These are phyloP conservation scores for Ectemnius continuus DNA, from an alignment of 2,888 invertebrate genomes.

Conservation along the genomic window DNA sequence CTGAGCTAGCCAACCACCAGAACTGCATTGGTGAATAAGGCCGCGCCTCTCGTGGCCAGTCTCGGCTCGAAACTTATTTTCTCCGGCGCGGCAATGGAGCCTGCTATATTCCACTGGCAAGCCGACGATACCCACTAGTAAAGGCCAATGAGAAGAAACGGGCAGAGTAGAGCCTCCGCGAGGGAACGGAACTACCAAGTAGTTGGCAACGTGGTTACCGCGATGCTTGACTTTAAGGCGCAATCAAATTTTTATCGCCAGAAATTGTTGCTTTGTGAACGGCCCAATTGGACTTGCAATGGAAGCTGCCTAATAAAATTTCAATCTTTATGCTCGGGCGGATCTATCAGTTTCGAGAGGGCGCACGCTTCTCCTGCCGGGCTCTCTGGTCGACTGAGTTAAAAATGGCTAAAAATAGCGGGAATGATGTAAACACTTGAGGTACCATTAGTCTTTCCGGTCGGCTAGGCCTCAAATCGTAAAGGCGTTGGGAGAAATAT, in stretches of 20 bases:
- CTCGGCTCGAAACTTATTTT: conserved; percentile 65
- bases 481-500: conserved; percentile 34
- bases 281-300: not conserved
- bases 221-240: not conserved
- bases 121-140: conserved; percentile 35
- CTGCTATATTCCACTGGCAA: conserved; percentile 10
- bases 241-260: not conserved
- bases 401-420: conserved; percentile 63
- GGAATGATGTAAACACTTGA: conserved; percentile 67
- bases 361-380: not conserved
- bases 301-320: not conserved
- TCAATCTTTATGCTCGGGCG: not conserved
- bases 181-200: not conserved
- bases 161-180: not conserved
- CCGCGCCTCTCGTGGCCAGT: conserved; percentile 65
- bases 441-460: conserved; percentile 72
- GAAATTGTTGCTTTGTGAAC: not conserved
- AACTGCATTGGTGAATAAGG: conserved; percentile 49
- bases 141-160: conserved; percentile 52
- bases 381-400: not conserved
- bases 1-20: not conserved
- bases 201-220: not conserved
- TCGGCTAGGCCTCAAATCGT: conserved; percentile 52
- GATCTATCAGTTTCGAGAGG: not conserved
- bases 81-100: conserved; percentile 33